phyloP scores from a whole-genome alignment of 2,113 vertebrate species.

The Phyllostomus hastatus region DNA sequence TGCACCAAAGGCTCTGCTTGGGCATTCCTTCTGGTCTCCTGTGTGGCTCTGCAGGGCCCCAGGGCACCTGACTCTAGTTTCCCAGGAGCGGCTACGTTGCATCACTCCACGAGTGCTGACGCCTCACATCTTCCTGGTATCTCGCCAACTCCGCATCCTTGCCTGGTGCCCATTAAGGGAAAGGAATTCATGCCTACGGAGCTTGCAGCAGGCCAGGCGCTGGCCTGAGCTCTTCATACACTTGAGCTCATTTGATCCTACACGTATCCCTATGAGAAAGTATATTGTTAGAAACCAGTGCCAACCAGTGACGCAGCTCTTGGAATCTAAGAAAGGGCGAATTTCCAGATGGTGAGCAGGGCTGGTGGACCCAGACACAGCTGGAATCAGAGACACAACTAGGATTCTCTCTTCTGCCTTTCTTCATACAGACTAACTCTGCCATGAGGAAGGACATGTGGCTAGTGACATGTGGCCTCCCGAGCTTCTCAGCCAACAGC shows the following conservation, averaged over 20 bases:
- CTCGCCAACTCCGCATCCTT: conserved; percentile 41
- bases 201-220: neutral
- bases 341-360: neutral
- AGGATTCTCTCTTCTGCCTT: neutral
- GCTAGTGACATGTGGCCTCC: neutral
- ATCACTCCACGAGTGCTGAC: neutral
- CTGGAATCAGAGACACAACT: neutral
- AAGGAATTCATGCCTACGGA: conserved; percentile 36
- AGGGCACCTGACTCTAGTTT: neutral
- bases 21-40: neutral
- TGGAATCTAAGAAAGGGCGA: neutral
- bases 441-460: neutral
- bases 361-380: neutral
- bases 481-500: neutral
- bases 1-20: neutral
- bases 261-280: neutral
- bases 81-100: neutral
- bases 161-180: conserved; percentile 61
- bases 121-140: conserved; percentile 30
- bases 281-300: neutral
- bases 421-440: neutral
- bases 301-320: neutral
- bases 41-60: neutral
- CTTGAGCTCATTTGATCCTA: neutral
- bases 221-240: neutral